Evolutionary conservation across 35 echinoderm and acorn worm genomes (phyloP).

Genomic region (Ophioderma brevispina): DNA sequence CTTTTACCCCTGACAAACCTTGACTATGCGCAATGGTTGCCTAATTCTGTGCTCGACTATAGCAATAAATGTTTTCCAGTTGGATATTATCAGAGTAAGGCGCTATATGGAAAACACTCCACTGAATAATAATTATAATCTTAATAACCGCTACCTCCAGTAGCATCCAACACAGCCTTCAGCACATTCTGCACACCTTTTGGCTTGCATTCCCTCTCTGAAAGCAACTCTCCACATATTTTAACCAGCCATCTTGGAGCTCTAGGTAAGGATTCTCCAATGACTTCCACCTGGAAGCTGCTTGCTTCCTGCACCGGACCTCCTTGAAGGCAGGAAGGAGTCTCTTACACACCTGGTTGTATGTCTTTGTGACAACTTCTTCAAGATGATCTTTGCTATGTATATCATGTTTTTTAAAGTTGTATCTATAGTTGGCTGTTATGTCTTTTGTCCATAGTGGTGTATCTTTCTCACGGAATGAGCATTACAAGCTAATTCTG

Average conservation of each 20-base stretch:
- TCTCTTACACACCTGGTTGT: constrained; percentile 79
- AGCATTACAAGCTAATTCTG: no score
- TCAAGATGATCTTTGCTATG: neutral
- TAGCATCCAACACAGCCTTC: constrained; percentile 58
- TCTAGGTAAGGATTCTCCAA: constrained; percentile 62
- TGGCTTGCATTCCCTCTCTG: constrained; percentile 65
- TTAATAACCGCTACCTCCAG: constrained; percentile 59
- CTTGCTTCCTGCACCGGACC: constrained; percentile 43
- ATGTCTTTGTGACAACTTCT: constrained; percentile 47
- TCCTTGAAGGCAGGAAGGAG: constrained; percentile 87
- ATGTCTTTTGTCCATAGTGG: no score
- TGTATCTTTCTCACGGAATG: no score
- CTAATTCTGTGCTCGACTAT: no score
- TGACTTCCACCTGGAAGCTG: neutral
- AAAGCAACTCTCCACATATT: constrained; percentile 68
- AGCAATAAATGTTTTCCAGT: no score
- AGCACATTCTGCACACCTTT: constrained; percentile 77
- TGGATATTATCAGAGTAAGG: no score
- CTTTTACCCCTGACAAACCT: neutral
- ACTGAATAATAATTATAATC: no score
- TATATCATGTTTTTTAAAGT: neutral
- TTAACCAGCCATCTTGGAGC: constrained; percentile 71
- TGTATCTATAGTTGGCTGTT: no score
- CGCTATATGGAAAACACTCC: no score
- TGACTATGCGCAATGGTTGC: no score